These are phyloP conservation scores for Arenaria interpres DNA, from an alignment of 2,113 vertebrate species.

Conservation along the genomic window DNA sequence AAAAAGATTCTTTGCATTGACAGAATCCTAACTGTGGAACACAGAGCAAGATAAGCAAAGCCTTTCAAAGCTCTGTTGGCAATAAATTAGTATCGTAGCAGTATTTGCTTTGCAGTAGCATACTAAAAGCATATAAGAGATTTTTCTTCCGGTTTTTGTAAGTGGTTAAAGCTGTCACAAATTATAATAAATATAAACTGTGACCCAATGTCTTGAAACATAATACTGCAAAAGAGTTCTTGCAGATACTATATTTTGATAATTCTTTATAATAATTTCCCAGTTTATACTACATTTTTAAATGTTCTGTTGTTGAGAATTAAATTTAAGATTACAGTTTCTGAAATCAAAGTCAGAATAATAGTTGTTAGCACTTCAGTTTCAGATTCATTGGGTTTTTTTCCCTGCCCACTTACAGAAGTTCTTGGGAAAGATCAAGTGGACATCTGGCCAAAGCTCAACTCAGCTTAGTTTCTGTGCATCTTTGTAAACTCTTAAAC, in stretches of 20 bases:
- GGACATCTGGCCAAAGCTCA: neutral
- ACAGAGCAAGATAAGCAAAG: neutral
- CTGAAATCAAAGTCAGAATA: neutral
- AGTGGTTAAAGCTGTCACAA: neutral
- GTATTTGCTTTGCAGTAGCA: neutral
- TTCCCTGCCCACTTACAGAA: neutral
- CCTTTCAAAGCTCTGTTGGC: neutral
- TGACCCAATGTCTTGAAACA: neutral
- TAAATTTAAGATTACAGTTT: neutral
- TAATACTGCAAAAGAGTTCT: neutral
- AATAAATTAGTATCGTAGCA: neutral
- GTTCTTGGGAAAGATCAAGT: neutral
- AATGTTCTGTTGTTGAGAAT: neutral
- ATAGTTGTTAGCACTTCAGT: neutral
- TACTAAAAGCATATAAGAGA: neutral
- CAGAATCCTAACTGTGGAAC: neutral
- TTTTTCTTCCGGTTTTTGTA: neutral
- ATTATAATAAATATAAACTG: neutral
- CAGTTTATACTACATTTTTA: neutral
- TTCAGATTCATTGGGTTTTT: neutral
- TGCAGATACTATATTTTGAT: neutral
- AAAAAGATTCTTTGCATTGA: neutral
- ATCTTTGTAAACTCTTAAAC: neutral
- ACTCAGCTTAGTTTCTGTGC: neutral
- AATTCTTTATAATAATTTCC: neutral